Percentiles rank a stretch among this genome's conserved stretches.
Evolutionary conservation across 1,140 invertebrate species (phyloP).

Genomic region (Drosophila trapezifrons): DNA sequence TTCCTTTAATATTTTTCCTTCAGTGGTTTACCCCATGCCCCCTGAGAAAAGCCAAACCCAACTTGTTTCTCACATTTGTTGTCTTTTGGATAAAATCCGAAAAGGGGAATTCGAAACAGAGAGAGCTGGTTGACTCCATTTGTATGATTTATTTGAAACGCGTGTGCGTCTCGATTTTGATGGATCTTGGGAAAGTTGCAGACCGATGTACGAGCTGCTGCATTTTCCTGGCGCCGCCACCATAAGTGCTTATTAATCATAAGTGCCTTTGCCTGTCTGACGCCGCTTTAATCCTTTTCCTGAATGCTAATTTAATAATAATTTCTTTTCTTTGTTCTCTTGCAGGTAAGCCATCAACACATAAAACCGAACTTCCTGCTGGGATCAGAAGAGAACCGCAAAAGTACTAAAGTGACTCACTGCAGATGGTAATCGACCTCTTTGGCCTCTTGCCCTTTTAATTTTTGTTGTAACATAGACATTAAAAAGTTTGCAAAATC

Average conservation of each 20-base stretch:
- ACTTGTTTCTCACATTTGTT: conserved; percentile 45
- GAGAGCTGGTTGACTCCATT: conserved; percentile 23
- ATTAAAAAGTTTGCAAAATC: conserved; percentile 15
- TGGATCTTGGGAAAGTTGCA: conserved; percentile 57
- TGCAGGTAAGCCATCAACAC: conserved; percentile 58
- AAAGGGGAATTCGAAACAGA: not conserved
- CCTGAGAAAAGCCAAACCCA: conserved; percentile 8
- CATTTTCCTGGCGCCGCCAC: conserved; percentile 12
- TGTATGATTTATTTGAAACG: conserved; percentile 71
- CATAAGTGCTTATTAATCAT: conserved; percentile 67
- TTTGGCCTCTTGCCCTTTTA: conserved; percentile 16
- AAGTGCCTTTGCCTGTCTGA: conserved; percentile 13
- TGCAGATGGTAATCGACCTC: conserved; percentile 37
- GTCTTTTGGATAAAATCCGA: conserved; percentile 15
- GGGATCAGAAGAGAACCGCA: not conserved
- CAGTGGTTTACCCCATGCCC: not conserved
- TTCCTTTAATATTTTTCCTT: not conserved
- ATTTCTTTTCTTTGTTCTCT: conserved; percentile 32
- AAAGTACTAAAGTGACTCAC: conserved; percentile 22
- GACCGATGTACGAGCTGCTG: conserved; percentile 34
- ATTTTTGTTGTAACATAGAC: conserved; percentile 1
- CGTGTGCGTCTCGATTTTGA: conserved; percentile 47
- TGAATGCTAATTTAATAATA: conserved; percentile 52
- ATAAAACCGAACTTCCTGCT: conserved; percentile 27
- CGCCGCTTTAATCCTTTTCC: conserved; percentile 34